These are phyloP conservation scores for Leptura quadrifasciata DNA, from an alignment of 2,888 invertebrate species.

Conservation along the genomic window DNA sequence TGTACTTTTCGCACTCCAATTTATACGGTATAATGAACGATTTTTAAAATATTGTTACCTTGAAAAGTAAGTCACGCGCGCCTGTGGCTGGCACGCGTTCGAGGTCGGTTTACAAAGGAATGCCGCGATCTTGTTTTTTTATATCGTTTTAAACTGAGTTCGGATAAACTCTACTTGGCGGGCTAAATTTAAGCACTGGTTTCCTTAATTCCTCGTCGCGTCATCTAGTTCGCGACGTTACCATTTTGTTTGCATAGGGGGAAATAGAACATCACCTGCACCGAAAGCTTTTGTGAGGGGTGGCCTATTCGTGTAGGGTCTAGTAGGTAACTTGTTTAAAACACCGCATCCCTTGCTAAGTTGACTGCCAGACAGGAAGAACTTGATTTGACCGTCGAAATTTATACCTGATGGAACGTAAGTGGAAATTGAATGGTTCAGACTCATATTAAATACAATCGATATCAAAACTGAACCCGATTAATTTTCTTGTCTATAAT, in stretches of 20 bases:
- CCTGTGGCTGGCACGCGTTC: no score
- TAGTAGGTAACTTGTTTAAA: not conserved
- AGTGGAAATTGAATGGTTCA: not conserved
- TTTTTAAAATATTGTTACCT: no score
- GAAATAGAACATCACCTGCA: conserved; percentile 2
- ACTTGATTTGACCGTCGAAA: not conserved
- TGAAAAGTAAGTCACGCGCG: no score
- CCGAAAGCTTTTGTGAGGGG: conserved; percentile 1
- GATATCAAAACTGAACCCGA: not conserved
- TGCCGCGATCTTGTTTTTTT: no score
- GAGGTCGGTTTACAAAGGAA: no score
- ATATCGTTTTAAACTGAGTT: no score
- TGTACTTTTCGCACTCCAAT: no score
- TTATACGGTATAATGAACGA: no score
- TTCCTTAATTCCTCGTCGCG: not conserved
- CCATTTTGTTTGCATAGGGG: not conserved
- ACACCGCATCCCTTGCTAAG: not conserved
- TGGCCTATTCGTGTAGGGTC: not conserved
- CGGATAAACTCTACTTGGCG: no score
- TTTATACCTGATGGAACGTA: not conserved
- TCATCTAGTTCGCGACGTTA: not conserved
- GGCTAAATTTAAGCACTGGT: no score
- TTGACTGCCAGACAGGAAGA: conserved; percentile 3
- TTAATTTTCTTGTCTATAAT: not conserved
- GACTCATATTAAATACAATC: not conserved